These are phyloP conservation scores for Hippopotamyrus pictus DNA, from an alignment of 2,797 vertebrate genomes.

Conservation along the genomic window DNA sequence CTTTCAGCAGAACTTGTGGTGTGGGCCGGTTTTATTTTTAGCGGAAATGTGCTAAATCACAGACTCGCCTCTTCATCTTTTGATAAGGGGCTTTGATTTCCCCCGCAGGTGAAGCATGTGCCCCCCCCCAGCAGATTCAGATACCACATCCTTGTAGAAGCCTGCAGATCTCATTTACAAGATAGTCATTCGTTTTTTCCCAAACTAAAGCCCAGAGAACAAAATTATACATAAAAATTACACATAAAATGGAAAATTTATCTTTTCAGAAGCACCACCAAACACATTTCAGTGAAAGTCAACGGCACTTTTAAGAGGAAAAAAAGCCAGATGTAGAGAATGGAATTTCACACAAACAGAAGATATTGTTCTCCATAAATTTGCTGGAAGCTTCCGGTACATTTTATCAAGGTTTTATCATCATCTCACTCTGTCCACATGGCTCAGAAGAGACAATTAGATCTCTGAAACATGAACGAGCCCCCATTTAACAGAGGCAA, in stretches of 20 bases:
- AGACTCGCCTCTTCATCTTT: not conserved
- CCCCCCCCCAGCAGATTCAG: not conserved
- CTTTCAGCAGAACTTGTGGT: not conserved
- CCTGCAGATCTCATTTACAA: constrained; percentile 9
- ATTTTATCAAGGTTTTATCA: not conserved
- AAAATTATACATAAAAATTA: constrained; percentile 1
- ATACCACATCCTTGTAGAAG: not conserved
- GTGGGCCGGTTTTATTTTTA: not conserved
- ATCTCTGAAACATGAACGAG: not conserved
- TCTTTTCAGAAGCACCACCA: constrained; percentile 14
- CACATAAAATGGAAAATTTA: constrained; percentile 15
- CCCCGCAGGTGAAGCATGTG: not conserved
- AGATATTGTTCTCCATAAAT: not conserved
- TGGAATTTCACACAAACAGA: not conserved
- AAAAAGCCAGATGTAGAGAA: not conserved
- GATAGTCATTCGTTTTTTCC: not conserved
- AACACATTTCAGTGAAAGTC: constrained; percentile 18
- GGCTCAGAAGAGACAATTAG: too few species aligned
- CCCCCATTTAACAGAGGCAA: not conserved
- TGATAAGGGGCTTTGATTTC: not conserved
- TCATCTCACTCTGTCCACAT: not conserved
- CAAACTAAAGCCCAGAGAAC: constrained; percentile 12
- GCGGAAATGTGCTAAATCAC: not conserved
- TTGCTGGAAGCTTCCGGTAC: not conserved
- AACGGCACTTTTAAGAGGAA: not conserved